phyloP scores from a whole-genome alignment of 2,888 invertebrate genomes.

The Cybosia mesomella region DNA sequence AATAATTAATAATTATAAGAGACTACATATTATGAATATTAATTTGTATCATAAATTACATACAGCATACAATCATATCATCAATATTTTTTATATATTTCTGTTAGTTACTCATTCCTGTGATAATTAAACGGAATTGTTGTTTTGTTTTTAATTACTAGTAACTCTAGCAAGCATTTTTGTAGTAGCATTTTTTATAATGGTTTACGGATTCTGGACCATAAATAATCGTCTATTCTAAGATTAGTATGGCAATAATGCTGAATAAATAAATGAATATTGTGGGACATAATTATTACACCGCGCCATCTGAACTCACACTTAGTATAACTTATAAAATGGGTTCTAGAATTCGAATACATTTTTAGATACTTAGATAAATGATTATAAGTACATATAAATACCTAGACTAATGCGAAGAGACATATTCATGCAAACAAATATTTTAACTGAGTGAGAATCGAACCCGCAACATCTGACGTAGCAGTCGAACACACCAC shows the following conservation, averaged over 20 bases:
- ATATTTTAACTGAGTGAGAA: neutral
- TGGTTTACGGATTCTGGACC: neutral
- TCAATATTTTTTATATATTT: conserved; percentile 7
- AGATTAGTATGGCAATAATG: neutral
- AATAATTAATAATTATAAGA: conserved; percentile 22
- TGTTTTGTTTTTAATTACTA: neutral
- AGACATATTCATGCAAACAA: neutral
- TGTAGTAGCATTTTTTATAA: neutral
- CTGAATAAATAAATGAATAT: neutral
- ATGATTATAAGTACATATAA: no score
- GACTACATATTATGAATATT: conserved; percentile 14
- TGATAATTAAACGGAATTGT: neutral
- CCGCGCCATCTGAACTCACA: neutral
- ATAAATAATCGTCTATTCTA: neutral
- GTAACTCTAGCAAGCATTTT: neutral
- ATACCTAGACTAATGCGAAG: neutral
- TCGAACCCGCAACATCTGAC: no score
- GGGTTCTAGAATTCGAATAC: neutral
- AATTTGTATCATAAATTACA: conserved; percentile 16
- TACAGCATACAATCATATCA: neutral
- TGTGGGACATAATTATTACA: neutral
- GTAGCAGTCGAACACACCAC: no score
- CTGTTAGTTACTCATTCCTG: conserved; percentile 6
- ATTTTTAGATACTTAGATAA: no score
- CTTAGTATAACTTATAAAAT: no score